Evolutionary conservation across 2,888 invertebrate species (phyloP), one percentile per base, ranked within the genome.

Genomic region (Nomada goodeniana): DNA sequence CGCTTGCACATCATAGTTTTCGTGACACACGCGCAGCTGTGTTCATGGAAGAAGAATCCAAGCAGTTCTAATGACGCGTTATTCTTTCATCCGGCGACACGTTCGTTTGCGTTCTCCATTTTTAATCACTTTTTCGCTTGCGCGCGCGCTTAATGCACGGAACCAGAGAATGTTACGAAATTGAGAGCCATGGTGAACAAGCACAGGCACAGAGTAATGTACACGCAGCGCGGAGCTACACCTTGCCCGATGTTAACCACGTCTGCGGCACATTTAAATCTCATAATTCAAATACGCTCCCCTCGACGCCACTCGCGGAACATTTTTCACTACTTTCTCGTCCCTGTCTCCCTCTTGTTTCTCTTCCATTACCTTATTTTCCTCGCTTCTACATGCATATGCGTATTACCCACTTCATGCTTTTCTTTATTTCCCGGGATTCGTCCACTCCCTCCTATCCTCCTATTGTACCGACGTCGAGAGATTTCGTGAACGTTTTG

Each of bases 261-360:
- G 67, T 77, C 60, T 26, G 75, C 61, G 72, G 70, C 73, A 76
- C 72, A 83, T 85, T 86, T 85, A 75, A 85, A 86, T 85, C 86
- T 83, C 83, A 75, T 86, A 85, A 86, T 78, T 80, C 80, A 80
- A 83, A 76, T 84, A 80, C 26, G 70, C 68, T 52, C 55, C 42
- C 59, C 72, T 53, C 70, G 68, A 55, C 70, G 53, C 52, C 68
- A 52, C 65, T 75, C 65, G 42, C 20, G 42, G 55, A 61, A 68
- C 79, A 73, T 82, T 78, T 83, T 83, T 79, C 70, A 71, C 76
- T 26, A 61, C 63, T 67, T 57, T 65, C 84, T 68, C 78, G 11
- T 55, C 42, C 53, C 52, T 4, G 20, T 44, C 65, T 67, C 55
- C 20, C 67, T 52, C 69, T 44, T 70, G 72, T 79, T 77, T 72